Evolutionary conservation across 2,888 invertebrate species (phyloP), one percentile per base, ranked within the genome.

Genomic region (Megalurothrips usitatus): DNA sequence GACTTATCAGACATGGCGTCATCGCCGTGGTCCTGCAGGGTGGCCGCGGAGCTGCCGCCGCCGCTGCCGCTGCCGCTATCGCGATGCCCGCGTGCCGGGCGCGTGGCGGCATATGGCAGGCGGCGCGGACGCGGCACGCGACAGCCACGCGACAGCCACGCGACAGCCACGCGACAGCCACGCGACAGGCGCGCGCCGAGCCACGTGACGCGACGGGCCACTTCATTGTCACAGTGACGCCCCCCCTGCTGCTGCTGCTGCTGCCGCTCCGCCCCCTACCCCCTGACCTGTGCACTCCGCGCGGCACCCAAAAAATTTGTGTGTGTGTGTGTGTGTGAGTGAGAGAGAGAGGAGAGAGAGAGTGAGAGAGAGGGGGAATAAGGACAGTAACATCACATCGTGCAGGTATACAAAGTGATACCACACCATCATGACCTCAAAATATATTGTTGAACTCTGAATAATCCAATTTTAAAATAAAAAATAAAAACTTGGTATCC

Each of bases 91-190:
- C 68, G 52, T 23, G 68, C 68, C 68, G 68, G 68, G 12, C 68
- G 9, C 68, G 68, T 75, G 68, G 68, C 68, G 68, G 68, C 68
- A 75, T 75, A 75, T 75, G 68, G 23, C 12, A 58, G 34, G 34
- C 34, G 6, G 34, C 34, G 34, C 34, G 6, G 6, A 43, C 34
- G 34, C 34, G 3, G 34, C 34, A 6, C 34, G 34, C 2, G 34
- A 43, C 3, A 43, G 34, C 14, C 58, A 75, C 26, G 68, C 68
- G 23, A 1, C 68, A n/a, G 68, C 68, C 68, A 75, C 68, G 23
- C 68, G n/a, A n/a, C n/a, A n/a, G n/a, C n/a, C n/a, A n/a, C n/a
- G n/a, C n/a, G n/a, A n/a, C n/a, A n/a, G n/a, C n/a, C n/a, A n/a
- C n/a, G 63, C 63, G n/a, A 63, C 63, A 23, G 68, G n/a, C 68